Conservation (phyloP, 2,888 invertebrate species). For the Cephus nigrinus region DNA sequence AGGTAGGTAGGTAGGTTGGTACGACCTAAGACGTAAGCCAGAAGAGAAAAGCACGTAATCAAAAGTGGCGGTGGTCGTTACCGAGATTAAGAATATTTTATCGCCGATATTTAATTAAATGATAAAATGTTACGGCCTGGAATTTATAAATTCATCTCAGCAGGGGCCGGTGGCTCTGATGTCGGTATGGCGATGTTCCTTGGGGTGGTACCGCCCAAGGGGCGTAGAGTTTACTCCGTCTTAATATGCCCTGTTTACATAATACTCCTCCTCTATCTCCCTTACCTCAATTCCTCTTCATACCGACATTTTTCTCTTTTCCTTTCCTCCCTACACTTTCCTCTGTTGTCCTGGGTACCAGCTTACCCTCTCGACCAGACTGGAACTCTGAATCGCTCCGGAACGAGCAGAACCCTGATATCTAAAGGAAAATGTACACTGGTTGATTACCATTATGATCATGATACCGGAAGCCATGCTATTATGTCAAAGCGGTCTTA, state of each 20-base stretch:
- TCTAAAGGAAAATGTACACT: slow-evolving; percentile 34
- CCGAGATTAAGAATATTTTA: slow-evolving; percentile 51
- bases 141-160: slow-evolving; percentile 44
- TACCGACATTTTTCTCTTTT: neutral
- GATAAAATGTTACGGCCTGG: slow-evolving; percentile 42
- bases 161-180: slow-evolving; percentile 8
- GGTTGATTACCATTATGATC: slow-evolving; percentile 40
- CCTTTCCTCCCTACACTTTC: slow-evolving; percentile 7
- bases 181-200: neutral
- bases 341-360: slow-evolving; percentile 16
- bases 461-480: slow-evolving; percentile 35
- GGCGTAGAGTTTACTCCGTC: slow-evolving; percentile 18
- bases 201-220: slow-evolving; percentile 5
- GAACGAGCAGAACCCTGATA: slow-evolving; percentile 17
- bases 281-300: neutral
- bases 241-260: slow-evolving; percentile 30
- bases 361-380: neutral
- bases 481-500: slow-evolving; percentile 29
- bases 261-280: slow-evolving; percentile 17
- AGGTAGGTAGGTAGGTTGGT: neutral
- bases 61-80: slow-evolving; percentile 41
- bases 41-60: slow-evolving; percentile 18
- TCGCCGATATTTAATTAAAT: slow-evolving; percentile 56
- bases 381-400: slow-evolving; percentile 21
- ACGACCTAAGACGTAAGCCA: slow-evolving; percentile 1